phyloP scores from a whole-genome alignment of 2,797 vertebrate species.

The Masticophis lateralis region DNA sequence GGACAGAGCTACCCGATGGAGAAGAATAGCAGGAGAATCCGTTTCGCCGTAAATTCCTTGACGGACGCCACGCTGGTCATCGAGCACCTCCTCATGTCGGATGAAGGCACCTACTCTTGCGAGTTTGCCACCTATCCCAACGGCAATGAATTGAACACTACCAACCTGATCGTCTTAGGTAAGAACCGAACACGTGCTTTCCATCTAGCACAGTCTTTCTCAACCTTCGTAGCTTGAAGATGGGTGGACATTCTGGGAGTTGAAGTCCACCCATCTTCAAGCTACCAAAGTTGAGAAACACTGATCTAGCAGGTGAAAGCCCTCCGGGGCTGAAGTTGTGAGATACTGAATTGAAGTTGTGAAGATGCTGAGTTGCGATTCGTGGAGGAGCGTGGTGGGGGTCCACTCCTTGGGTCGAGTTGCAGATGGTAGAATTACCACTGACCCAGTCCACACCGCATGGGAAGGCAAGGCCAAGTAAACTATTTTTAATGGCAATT shows the following conservation, averaged over 20 bases:
- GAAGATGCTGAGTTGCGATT: too few relatives aligned
- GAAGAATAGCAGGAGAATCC: slow-evolving; percentile 62
- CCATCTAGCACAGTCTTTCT: too few relatives aligned
- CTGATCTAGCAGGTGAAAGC: too few relatives aligned
- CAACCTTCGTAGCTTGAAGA: too few relatives aligned
- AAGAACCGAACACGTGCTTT: slow-evolving; percentile 34
- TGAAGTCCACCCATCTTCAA: too few relatives aligned
- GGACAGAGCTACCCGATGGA: slow-evolving; percentile 72
- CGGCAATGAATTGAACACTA: slow-evolving; percentile 80
- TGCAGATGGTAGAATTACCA: background rate
- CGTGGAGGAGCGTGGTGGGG: background rate
- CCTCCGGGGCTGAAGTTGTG: background rate
- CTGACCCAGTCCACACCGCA: background rate
- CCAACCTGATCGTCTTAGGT: slow-evolving; percentile 80
- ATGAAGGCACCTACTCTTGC: slow-evolving; percentile 85
- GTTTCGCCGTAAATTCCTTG: slow-evolving; percentile 64
- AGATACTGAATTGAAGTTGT: background rate
- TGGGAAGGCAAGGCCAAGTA: background rate
- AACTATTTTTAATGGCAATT: too few relatives aligned
- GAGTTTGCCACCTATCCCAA: slow-evolving; percentile 86
- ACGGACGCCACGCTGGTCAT: slow-evolving; percentile 78
- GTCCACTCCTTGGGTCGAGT: background rate
- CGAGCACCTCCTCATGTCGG: slow-evolving; percentile 66
- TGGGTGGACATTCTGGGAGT: too few relatives aligned
- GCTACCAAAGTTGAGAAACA: too few relatives aligned